A percentile compares a stretch with the other conserved stretches of the same genome.
These are phyloP conservation scores for Stichodactyla helianthus DNA, from an alignment of 64 coral and sea anemone genomes.

Conservation along the genomic window DNA sequence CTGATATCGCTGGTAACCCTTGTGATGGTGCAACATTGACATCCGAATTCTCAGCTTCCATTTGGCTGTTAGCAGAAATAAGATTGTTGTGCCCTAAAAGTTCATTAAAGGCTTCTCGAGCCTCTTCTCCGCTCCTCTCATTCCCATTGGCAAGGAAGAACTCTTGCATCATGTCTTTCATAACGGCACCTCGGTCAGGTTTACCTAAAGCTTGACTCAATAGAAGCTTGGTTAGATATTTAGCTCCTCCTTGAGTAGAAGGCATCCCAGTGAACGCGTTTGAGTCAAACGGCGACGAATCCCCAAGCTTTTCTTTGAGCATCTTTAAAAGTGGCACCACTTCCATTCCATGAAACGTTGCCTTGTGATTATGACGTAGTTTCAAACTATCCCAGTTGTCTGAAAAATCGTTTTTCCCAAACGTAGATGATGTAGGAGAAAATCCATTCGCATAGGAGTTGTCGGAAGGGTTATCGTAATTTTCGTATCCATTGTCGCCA, in stretches of 20 bases:
- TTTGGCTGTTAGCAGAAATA: constrained; percentile 18
- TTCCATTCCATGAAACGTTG: constrained; percentile 42
- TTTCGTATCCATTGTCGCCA: constrained; percentile 21
- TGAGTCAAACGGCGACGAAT: constrained; percentile 1
- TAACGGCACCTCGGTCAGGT: constrained; percentile 69
- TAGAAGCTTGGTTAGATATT: constrained; percentile 51
- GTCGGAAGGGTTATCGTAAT: constrained; percentile 38
- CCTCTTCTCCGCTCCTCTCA: constrained; percentile 45
- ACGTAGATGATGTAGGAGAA: neutral
- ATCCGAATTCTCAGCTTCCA: neutral
- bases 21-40: neutral
- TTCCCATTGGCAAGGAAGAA: constrained; percentile 71
- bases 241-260: constrained; percentile 16
- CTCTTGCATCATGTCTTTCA: constrained; percentile 90
- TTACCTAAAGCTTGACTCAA: constrained; percentile 65
- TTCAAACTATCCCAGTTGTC: constrained; percentile 71
- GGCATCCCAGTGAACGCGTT: constrained; percentile 48
- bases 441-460: neutral
- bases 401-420: constrained; percentile 28
- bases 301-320: constrained; percentile 62
- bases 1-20: neutral
- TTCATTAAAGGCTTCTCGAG: constrained; percentile 69
- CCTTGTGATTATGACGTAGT: constrained; percentile 4
- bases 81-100: constrained; percentile 51
- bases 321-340: constrained; percentile 62